Conservation (phyloP, 2,113 vertebrate genomes). For the Platycercus adscitus region DNA sequence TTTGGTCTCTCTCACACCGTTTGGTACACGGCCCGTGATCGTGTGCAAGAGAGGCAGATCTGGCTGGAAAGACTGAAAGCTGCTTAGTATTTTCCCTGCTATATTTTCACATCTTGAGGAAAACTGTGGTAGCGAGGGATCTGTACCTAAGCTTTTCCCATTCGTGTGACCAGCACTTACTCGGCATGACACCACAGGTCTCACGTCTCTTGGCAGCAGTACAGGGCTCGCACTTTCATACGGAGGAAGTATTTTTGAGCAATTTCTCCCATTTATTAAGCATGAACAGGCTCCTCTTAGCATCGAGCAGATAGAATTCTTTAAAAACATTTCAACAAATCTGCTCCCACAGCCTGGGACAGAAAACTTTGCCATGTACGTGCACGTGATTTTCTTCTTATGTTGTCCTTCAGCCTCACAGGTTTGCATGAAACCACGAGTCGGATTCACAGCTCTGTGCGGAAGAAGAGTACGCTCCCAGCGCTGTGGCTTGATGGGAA, state of each 20-base stretch:
- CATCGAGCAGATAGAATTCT: slow-evolving; percentile 8
- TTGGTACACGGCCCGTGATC: background rate
- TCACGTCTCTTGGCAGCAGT: slow-evolving; percentile 64
- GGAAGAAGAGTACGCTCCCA: slow-evolving; percentile 13
- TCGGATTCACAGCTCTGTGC: background rate
- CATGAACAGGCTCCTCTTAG: slow-evolving; percentile 42
- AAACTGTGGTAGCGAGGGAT: slow-evolving; percentile 13
- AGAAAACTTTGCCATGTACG: background rate
- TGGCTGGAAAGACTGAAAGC: slow-evolving; percentile 31
- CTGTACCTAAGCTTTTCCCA: slow-evolving; percentile 47
- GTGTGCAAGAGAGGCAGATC: slow-evolving; percentile 42
- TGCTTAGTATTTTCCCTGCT: slow-evolving; percentile 41
- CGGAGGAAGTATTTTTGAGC: slow-evolving; percentile 50
- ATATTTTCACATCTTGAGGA: slow-evolving; percentile 29
- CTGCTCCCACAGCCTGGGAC: background rate
- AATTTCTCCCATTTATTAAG: slow-evolving; percentile 59
- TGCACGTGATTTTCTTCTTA: background rate
- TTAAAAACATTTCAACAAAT: slow-evolving; percentile 58
- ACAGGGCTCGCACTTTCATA: slow-evolving; percentile 45
- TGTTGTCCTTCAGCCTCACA: background rate
- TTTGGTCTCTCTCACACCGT: background rate
- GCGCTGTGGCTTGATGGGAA: slow-evolving; percentile 7
- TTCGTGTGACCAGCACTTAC: slow-evolving; percentile 44
- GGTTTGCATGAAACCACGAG: background rate
- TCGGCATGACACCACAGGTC: slow-evolving; percentile 49